Base-by-base conservation (phyloP, 2,113 vertebrate genomes). In the Megaceryle maxima region DNA sequence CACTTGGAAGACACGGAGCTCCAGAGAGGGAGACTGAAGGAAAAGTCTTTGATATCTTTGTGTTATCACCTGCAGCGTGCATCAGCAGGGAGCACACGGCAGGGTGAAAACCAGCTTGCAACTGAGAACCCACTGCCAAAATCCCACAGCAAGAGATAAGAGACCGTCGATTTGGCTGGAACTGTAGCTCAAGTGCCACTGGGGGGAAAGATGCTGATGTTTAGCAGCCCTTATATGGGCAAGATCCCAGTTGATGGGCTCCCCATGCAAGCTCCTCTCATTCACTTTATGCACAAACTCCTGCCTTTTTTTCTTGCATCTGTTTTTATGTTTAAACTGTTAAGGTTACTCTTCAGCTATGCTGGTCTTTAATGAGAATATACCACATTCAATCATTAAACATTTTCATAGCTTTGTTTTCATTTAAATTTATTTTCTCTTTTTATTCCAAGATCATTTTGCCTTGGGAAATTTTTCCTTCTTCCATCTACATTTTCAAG, bases 391-490 rank as follows among this genome's bases (percentile, higher is more conserved):
- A 88, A 19, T 41, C 83, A 48, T 74, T 83, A 72, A 92, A 73
- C 35, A 46, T 69, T 84, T 84, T 69, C 88, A 88, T 72, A 46
- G 80, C 66, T 92, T 93, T 91, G 48, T 89, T 94, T 95, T 63
- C 62, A 60, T 74, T 88, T 64, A 64, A 88, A 81, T n/a, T 92
- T 88, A 59, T 78, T 96, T 90, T 93, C 76, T 88, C 35, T 90
- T 84, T 83, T 91, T 28, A 39, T 68, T 96, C 83, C 92, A 95
- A 94, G 73, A 82, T 44, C 80, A 93, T 78, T 93, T 93, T 89
- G 88, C 86, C 95, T 80, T 39, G 5, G 88, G 80, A 96, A 73
- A 82, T 84, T 88, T 85, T 87, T 93, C 18, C 51, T 78, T 69
- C 48, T 74, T 63, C 85, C 19, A 37, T 90, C 55, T 73, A 82